A percentile compares a stretch with the other conserved stretches of the same genome.
phyloP scores from a whole-genome alignment of 2,888 invertebrate genomes.

The Andricus curvator region DNA sequence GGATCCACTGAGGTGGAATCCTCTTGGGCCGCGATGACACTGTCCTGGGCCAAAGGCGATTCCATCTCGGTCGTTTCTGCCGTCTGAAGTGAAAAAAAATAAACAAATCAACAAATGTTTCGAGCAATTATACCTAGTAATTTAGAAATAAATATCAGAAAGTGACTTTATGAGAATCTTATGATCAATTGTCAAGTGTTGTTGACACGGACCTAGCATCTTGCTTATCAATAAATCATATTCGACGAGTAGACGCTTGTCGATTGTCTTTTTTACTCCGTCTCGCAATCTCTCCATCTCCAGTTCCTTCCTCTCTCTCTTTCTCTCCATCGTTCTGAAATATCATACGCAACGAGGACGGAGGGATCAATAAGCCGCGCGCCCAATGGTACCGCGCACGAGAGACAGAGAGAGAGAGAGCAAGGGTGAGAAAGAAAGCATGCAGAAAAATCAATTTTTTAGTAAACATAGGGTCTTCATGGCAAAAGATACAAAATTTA shows the following conservation, averaged over 20 bases:
- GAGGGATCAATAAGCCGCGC: constrained; percentile 76
- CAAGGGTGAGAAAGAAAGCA: constrained; percentile 38
- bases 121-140: background rate
- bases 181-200: background rate
- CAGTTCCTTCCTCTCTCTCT: background rate
- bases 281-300: constrained; percentile 19
- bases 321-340: constrained; percentile 48
- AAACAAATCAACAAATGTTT: constrained; percentile 16
- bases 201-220: background rate
- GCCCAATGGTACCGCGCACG: constrained; percentile 65
- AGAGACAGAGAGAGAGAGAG: constrained; percentile 42
- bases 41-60: constrained; percentile 66
- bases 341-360: constrained; percentile 58
- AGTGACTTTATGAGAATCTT: background rate
- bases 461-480: constrained; percentile 13
- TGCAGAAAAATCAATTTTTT: constrained; percentile 43
- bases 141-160: background rate
- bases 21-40: constrained; percentile 64
- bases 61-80: constrained; percentile 69
- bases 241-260: constrained; percentile 15
- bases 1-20: constrained; percentile 65
- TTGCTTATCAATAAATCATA: constrained; percentile 18
- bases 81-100: constrained; percentile 55
- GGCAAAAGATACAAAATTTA: background rate
- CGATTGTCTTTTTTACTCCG: background rate